phyloP scores from a whole-genome alignment of 1,140 invertebrate species.

The Drosophila ohnishii region DNA sequence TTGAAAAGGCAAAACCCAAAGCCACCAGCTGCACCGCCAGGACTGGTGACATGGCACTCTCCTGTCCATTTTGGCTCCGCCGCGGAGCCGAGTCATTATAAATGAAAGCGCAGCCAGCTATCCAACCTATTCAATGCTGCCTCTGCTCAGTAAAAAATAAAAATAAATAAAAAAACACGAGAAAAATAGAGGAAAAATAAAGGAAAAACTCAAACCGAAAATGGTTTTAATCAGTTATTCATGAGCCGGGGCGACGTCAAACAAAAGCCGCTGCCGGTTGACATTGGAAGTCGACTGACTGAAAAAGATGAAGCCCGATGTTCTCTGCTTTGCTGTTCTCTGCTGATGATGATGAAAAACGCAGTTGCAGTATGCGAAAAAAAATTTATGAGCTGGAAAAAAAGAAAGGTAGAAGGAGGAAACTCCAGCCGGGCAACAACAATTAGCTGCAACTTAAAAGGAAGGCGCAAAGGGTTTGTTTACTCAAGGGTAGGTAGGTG shows the following conservation, averaged over 20 bases:
- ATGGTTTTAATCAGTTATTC: slow-evolving; percentile 81
- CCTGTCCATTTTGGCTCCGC: slow-evolving; percentile 32
- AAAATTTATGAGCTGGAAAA: slow-evolving; percentile 80
- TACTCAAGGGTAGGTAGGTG: slow-evolving; percentile 24
- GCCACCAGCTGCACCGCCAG: slow-evolving; percentile 11
- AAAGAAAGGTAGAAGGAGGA: slow-evolving; percentile 9
- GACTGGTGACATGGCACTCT: slow-evolving; percentile 46
- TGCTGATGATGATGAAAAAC: slow-evolving; percentile 12
- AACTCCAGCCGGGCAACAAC: slow-evolving; percentile 64
- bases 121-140: slow-evolving; percentile 29
- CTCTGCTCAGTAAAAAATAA: slow-evolving; percentile 5
- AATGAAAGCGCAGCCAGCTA: slow-evolving; percentile 64
- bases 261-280: slow-evolving; percentile 77
- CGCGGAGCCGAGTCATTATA: slow-evolving; percentile 63
- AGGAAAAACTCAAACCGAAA: slow-evolving; percentile 61
- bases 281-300: slow-evolving; percentile 65
- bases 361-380: slow-evolving; percentile 52
- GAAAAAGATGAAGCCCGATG: slow-evolving; percentile 38
- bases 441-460: slow-evolving; percentile 79
- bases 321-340: neutral
- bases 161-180: neutral
- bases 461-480: slow-evolving; percentile 48
- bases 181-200: slow-evolving; percentile 32
- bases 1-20: slow-evolving; percentile 32
- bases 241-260: slow-evolving; percentile 73